Conservation (phyloP, 2,113 vertebrate species). For the Pseudopipra pipra region DNA sequence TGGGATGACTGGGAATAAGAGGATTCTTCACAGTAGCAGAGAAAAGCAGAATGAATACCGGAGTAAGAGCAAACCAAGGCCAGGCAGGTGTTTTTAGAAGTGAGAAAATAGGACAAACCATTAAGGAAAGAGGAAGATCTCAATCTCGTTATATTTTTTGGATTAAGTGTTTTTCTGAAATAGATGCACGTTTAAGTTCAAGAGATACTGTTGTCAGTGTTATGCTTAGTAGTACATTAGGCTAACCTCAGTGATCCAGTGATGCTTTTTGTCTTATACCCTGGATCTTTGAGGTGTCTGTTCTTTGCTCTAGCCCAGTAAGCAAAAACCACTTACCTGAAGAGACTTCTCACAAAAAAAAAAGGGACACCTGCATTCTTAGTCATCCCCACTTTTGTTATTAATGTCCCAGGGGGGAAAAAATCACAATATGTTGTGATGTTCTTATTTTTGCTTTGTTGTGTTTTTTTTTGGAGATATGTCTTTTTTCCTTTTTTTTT, state of each 20-base stretch:
- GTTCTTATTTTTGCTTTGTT: neutral
- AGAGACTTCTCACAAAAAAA: neutral
- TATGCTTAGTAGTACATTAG: neutral
- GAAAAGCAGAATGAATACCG: neutral
- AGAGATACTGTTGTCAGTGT: neutral
- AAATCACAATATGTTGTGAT: neutral
- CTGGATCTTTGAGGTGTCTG: neutral
- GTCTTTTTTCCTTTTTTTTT: fast-evolving
- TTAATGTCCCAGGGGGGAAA: neutral
- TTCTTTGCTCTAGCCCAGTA: neutral
- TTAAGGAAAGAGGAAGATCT: neutral
- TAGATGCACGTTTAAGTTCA: neutral
- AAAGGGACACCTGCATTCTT: neutral
- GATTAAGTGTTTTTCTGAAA: neutral
- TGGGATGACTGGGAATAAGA: neutral
- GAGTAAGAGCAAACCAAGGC: neutral
- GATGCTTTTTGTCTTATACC: neutral
- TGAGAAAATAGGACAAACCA: neutral
- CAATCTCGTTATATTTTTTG: neutral
- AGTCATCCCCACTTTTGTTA: neutral
- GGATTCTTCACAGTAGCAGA: neutral
- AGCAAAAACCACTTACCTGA: neutral
- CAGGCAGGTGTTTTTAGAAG: neutral
- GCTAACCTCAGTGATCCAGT: neutral
- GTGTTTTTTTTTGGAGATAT: neutral